Evolutionary conservation across 2,888 invertebrate genomes (phyloP), one percentile per base, ranked within the genome.

Genomic region (Protodeltote pygarga): DNA sequence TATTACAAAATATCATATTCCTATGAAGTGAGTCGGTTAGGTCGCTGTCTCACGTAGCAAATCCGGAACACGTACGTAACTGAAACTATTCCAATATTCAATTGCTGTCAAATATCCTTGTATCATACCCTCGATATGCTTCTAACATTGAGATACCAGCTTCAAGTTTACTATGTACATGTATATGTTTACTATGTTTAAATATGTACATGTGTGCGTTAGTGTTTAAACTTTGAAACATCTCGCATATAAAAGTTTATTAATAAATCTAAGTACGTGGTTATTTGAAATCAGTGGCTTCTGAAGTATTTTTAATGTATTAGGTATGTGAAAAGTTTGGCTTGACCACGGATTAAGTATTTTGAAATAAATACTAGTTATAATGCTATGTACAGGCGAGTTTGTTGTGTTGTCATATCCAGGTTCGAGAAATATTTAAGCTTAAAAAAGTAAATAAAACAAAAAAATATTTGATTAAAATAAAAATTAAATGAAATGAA

Each of bases 71-170:
- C 53, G 31, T 31, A 10, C n/a, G n/a, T n/a, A 15, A 17, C 25
- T 27, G 17, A 44, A 45, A 39, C 39, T 53, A 45, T 39, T 46
- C 27, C 31, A 53, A 35, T 40, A 46, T 28, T 46, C n/a, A 27
- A 24, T 35, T 47, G 16, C 11, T 5, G 5, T 46, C 20, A 38
- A 42, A 20, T 28, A 25, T 15, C n/a, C n/a, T 1, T 2, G 11
- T 16, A 19, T n/a, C 15, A 37, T 28, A 52, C 19, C 17, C 17
- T 32, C 16, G 11, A 15, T 35, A 46, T 35, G n/a, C n/a, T n/a
- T n/a, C n/a, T n/a, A n/a, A n/a, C n/a, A n/a, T n/a, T n/a, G n/a
- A n/a, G n/a, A n/a, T n/a, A n/a, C n/a, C n/a, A n/a, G n/a, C n/a
- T n/a, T n/a, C n/a, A n/a, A n/a, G n/a, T n/a, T n/a, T n/a, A n/a